Conservation (phyloP, 2,888 invertebrate species). For the Zhengitettix transpicula region DNA sequence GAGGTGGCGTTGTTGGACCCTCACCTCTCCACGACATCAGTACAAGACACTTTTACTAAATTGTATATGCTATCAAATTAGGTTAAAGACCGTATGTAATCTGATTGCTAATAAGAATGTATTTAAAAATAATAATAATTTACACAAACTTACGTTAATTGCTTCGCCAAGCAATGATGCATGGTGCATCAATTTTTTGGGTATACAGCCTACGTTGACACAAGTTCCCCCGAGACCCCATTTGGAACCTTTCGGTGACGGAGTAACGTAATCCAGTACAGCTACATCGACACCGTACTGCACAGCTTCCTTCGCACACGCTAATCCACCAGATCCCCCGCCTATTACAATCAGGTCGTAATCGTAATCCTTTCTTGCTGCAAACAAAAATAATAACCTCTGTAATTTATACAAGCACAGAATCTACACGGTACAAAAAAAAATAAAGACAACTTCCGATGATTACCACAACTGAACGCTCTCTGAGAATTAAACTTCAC, state of each 20-base stretch:
- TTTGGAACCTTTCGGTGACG: slow-evolving; percentile 71
- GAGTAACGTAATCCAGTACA: slow-evolving; percentile 72
- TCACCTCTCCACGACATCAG: too few species aligned
- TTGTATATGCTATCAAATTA: too few species aligned
- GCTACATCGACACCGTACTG: slow-evolving; percentile 66
- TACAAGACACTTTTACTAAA: too few species aligned
- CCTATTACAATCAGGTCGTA: slow-evolving; percentile 92
- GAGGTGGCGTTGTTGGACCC: too few species aligned
- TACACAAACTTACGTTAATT: slow-evolving; percentile 35
- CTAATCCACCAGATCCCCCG: slow-evolving; percentile 90
- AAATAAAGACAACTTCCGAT: neutral
- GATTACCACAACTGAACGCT: neutral
- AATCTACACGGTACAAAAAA: neutral
- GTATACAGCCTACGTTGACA: slow-evolving; percentile 95
- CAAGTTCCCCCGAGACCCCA: slow-evolving; percentile 97
- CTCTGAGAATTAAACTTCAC: neutral
- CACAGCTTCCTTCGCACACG: slow-evolving; percentile 83
- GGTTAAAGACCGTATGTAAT: too few species aligned
- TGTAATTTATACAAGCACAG: neutral
- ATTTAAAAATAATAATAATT: too few species aligned
- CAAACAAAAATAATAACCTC: neutral
- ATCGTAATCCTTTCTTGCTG: neutral
- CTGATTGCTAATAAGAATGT: too few species aligned
- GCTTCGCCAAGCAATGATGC: slow-evolving; percentile 77
- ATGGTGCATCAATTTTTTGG: slow-evolving; percentile 96